Evolutionary conservation across 2,888 invertebrate genomes (phyloP).

Genomic region (Apotomis betuletana): DNA sequence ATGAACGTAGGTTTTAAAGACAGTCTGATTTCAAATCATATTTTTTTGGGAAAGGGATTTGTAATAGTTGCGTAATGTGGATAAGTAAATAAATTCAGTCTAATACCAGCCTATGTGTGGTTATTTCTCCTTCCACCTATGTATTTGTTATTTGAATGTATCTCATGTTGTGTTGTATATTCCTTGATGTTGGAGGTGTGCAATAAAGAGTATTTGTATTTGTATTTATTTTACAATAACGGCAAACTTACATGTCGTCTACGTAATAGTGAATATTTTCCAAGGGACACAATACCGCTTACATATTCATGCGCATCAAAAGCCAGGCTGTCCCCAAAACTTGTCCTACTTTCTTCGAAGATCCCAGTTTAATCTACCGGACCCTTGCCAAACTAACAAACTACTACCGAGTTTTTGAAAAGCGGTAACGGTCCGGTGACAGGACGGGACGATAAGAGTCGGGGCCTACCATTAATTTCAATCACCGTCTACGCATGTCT

Average conservation of each 20-base stretch:
- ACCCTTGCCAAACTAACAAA: conserved; percentile 44
- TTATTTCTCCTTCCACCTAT: too few relatives aligned
- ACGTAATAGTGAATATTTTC: conserved; percentile 17
- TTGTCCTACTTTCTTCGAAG: conserved; percentile 38
- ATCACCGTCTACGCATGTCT: conserved; percentile 65
- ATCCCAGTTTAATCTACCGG: conserved; percentile 42
- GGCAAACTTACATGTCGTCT: conserved; percentile 7
- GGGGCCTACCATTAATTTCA: conserved; percentile 72
- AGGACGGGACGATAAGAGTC: conserved; percentile 72
- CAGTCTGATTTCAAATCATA: too few relatives aligned
- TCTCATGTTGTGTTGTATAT: too few relatives aligned
- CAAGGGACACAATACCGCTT: conserved; percentile 22
- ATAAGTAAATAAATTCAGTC: too few relatives aligned
- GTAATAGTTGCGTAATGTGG: too few relatives aligned
- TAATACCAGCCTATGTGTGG: too few relatives aligned
- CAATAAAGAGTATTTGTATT: too few relatives aligned
- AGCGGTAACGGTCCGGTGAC: conserved; percentile 54
- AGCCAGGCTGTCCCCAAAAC: conserved; percentile 30
- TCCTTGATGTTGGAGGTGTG: too few relatives aligned
- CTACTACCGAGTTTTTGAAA: conserved; percentile 58
- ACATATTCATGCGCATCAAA: conserved; percentile 37
- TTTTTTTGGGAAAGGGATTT: too few relatives aligned
- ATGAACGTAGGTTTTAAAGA: too few relatives aligned
- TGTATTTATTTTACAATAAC: background rate
- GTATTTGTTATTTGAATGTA: too few relatives aligned